These are phyloP conservation scores for Chloroceryle aenea DNA, from an alignment of 2,113 vertebrate genomes.

Conservation along the genomic window DNA sequence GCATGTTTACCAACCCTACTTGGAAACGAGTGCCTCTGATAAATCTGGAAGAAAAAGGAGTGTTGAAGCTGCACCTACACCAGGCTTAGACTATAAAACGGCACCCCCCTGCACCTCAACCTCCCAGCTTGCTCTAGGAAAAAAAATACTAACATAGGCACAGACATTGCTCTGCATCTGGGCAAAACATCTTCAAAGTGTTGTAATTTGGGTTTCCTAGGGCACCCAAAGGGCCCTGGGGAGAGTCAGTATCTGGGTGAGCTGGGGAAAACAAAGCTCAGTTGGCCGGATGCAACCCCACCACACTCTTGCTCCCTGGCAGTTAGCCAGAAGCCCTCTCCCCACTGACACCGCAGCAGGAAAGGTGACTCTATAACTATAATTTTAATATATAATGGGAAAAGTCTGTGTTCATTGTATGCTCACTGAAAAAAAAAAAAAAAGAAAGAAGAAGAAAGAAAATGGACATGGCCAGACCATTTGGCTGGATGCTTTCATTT, in stretches of 20 bases:
- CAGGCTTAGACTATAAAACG: not conserved
- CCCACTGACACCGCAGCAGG: not conserved
- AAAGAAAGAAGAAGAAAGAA: not conserved
- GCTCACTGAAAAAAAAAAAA: not conserved
- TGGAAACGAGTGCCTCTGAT: not conserved
- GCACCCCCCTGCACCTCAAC: rapidly evolving
- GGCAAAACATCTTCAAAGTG: not conserved
- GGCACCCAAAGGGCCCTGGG: not conserved
- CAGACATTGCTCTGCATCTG: not conserved
- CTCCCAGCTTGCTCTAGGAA: not conserved
- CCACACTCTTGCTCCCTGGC: not conserved
- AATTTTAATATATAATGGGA: constrained; percentile 50
- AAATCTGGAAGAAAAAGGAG: not conserved
- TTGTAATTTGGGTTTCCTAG: not conserved
- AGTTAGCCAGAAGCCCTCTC: not conserved
- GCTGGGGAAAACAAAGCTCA: not conserved
- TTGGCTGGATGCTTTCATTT: constrained; percentile 16
- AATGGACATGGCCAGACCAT: not conserved
- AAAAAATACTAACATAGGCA: not conserved
- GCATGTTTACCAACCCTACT: not conserved
- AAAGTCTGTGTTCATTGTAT: constrained; percentile 24
- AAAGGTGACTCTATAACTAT: constrained; percentile 31
- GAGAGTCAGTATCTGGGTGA: not conserved
- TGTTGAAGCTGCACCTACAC: not conserved
- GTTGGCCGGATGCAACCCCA: not conserved